Evolutionary conservation across 2,797 vertebrate genomes (phyloP).

Genomic region (Telmatherina bonti): DNA sequence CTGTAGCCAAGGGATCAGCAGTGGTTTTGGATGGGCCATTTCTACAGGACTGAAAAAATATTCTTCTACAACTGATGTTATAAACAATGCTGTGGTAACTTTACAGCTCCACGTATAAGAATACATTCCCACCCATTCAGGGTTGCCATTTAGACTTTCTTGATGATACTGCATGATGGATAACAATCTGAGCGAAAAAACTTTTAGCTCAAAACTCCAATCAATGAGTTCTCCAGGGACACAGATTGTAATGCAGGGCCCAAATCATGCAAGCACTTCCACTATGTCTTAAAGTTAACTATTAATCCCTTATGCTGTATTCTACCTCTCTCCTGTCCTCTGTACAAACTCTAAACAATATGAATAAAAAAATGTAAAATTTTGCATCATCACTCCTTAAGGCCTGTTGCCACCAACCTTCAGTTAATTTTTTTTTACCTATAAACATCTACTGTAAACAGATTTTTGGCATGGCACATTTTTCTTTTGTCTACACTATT

Average conservation of each 20-base stretch:
- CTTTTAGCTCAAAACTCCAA: not conserved
- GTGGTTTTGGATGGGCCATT: constrained; percentile 85
- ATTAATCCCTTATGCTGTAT: not conserved
- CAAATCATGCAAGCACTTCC: not conserved
- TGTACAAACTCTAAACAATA: not conserved
- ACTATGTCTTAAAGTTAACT: not conserved
- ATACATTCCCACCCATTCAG: too few relatives aligned
- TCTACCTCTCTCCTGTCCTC: not conserved
- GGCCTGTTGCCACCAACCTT: not conserved
- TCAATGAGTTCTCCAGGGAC: not conserved
- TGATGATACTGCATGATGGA: not conserved
- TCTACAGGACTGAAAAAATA: constrained; percentile 27
- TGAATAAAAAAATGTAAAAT: not conserved
- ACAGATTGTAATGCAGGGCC: not conserved
- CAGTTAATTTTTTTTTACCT: not conserved
- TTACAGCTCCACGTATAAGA: too few relatives aligned
- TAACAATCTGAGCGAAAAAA: not conserved
- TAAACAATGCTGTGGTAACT: too few relatives aligned
- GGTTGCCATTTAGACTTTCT: too few relatives aligned
- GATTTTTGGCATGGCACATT: too few relatives aligned
- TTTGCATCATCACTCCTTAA: not conserved
- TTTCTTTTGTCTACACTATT: too few relatives aligned
- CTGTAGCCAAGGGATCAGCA: constrained; percentile 88
- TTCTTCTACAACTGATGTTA: too few relatives aligned
- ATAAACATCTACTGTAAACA: too few relatives aligned